Percentiles rank a stretch among this genome's conserved stretches.
Conservation (phyloP, 2,888 invertebrate species). For the Tipula unca region DNA sequence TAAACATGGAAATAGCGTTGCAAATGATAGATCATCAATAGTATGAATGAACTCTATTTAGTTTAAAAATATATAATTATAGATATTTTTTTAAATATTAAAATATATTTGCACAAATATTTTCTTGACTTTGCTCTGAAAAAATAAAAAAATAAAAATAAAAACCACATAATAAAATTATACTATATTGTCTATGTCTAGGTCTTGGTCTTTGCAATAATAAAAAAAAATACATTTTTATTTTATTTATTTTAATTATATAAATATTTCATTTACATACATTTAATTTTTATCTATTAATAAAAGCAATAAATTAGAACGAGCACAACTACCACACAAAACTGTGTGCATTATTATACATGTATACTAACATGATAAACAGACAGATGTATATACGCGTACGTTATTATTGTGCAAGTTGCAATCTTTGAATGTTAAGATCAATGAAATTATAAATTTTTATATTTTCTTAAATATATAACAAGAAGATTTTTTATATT, state of each 20-base stretch:
- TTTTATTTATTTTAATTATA: neutral
- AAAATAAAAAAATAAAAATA: neutral
- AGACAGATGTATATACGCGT: neutral
- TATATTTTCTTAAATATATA: neutral
- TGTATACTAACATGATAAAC: neutral
- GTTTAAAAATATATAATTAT: neutral
- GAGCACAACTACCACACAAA: neutral
- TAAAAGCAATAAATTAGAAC: neutral
- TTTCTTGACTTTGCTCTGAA: neutral
- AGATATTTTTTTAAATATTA: neutral
- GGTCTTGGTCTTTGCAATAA: constrained; percentile 1
- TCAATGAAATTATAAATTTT: neutral
- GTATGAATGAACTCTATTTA: constrained; percentile 14
- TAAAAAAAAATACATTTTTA: neutral
- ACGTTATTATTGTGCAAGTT: neutral
- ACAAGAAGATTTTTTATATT: neutral
- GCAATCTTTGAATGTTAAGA: constrained; percentile 8
- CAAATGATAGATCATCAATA: neutral
- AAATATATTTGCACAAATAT: constrained; percentile 1
- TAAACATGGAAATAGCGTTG: neutral
- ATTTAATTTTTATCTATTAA: neutral
- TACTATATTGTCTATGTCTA: neutral
- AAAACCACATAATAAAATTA: neutral
- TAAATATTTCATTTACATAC: neutral
- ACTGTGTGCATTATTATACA: neutral